phyloP scores from a whole-genome alignment of 2,888 invertebrate genomes.

The Gymnoscelis rufifasciata region DNA sequence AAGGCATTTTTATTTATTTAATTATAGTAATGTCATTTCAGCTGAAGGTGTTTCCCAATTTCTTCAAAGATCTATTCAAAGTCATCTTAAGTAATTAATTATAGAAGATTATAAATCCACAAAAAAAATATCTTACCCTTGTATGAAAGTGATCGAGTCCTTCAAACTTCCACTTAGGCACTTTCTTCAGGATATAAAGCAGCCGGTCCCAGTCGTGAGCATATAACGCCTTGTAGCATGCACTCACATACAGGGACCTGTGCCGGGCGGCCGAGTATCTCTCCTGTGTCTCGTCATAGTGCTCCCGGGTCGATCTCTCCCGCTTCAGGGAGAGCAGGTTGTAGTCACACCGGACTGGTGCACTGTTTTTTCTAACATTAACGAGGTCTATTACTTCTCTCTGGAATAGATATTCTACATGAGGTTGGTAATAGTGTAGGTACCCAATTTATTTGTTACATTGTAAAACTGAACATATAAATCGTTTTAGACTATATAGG shows the following conservation, averaged over 20 bases:
- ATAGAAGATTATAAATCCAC: no score
- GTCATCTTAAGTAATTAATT: no score
- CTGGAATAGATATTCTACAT: no score
- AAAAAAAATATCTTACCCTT: constrained; percentile 45
- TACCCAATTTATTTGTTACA: no score
- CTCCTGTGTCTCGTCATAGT: constrained; percentile 1
- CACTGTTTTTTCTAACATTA: neutral
- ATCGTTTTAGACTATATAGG: no score
- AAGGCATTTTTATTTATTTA: no score
- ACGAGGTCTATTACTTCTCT: constrained; percentile 33
- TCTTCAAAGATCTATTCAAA: no score
- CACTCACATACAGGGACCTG: constrained; percentile 6
- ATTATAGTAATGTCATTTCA: no score
- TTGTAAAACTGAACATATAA: no score
- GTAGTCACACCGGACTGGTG: neutral
- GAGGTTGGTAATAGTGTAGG: no score
- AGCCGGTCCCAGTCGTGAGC: constrained; percentile 64
- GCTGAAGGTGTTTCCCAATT: no score
- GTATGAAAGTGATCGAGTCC: constrained; percentile 38
- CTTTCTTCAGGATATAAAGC: constrained; percentile 52
- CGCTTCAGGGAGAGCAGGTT: constrained; percentile 10
- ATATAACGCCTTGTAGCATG: constrained; percentile 49
- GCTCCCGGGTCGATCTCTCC: constrained; percentile 13
- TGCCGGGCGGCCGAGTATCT: constrained; percentile 3
- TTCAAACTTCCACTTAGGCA: constrained; percentile 51